Conservation (phyloP, 2,113 vertebrate genomes). For the Montifringilla adamsi region DNA sequence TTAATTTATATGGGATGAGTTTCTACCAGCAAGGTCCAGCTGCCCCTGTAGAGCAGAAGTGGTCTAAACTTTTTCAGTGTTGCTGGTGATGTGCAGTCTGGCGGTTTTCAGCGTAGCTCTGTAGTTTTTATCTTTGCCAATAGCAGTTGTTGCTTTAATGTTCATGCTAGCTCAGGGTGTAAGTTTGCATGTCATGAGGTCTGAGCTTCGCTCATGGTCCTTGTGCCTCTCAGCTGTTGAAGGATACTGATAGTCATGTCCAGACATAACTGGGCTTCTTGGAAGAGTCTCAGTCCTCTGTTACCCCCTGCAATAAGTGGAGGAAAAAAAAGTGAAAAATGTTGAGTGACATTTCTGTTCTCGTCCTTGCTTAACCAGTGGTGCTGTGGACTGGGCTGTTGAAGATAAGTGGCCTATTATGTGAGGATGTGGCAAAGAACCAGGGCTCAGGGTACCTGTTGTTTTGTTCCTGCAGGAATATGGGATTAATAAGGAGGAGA, state of each 20-base stretch:
- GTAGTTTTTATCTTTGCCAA: background rate
- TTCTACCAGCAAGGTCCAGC: background rate
- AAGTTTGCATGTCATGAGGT: background rate
- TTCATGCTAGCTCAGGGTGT: background rate
- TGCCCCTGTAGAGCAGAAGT: background rate
- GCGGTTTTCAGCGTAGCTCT: background rate
- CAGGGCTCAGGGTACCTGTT: background rate
- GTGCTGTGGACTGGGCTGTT: background rate
- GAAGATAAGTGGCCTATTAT: background rate
- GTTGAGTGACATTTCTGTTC: background rate
- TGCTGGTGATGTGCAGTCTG: background rate
- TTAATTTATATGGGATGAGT: background rate
- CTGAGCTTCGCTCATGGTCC: background rate
- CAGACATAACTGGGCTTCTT: background rate
- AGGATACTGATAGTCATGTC: background rate
- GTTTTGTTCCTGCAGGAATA: conserved; percentile 82
- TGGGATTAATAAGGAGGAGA: conserved; percentile 91
- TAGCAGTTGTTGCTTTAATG: background rate
- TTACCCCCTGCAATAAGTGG: background rate
- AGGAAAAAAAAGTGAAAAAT: background rate
- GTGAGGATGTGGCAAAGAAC: background rate
- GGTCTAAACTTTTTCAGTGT: background rate
- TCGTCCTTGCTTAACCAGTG: background rate
- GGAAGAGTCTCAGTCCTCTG: background rate
- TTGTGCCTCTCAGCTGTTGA: background rate